Evolutionary conservation across 1,140 invertebrate species (phyloP), one percentile per base, ranked within the genome.

Genomic region (Musca domestica): DNA sequence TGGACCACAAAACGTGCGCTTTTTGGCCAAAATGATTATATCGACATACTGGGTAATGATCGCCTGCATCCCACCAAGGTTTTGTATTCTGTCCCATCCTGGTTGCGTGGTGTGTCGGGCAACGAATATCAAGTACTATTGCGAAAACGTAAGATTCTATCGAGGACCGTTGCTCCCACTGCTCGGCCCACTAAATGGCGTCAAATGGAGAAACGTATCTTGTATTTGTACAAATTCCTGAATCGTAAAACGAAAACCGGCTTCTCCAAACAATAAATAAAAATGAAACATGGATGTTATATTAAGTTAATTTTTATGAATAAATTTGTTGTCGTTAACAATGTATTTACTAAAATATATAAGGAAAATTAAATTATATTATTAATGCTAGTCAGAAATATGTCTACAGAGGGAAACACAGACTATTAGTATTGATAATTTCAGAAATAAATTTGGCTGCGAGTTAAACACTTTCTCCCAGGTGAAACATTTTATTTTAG

Each of bases 1-100:
- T 98, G 95, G 95, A 74, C 77, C 10, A 84, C 89, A 72, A 90
- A 89, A 72, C 86, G 87, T 77, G 94, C 94, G 10, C 76, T 95
- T 0, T 96, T 94, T 85, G 95, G 95, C 1, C 95, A 98, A 80
- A 98, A 98, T 85, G 95, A 98, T 83, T 98, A 97, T 75, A 97
- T 98, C 66, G 95, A 98, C 83, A 96, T 98, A 64, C 84, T 98
- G 27, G 95, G 95, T 2, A 88, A 90, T 78, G 90, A 91, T 58
- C 86, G 87, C 10, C 70, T 98, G 25, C 90, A 95, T 82, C 95
- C 95, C 1, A 89, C 90, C 0, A 89, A 86, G 76, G 87, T 94
- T n/a, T 74, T 95, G 2, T 95, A 96, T 71, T 88, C 90, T 71
- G 86, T 96, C 12, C 95, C 95, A 0, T 77, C 83, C 0, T 98